Evolutionary conservation across 2,113 vertebrate species (phyloP).

Genomic region (Etheostoma cragini): DNA sequence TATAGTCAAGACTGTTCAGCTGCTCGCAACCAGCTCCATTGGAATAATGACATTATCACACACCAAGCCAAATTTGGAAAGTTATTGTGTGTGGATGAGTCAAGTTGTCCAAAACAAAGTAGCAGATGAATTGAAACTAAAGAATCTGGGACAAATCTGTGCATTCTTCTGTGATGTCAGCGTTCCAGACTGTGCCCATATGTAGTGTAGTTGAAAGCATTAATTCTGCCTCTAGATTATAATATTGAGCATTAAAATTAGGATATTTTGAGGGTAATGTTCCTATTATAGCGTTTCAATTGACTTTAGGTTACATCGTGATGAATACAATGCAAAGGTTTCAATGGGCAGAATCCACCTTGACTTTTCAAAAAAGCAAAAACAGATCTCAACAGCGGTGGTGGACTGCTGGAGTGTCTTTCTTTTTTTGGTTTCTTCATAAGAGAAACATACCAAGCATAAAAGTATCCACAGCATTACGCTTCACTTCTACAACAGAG

Average conservation of each 20-base stretch:
- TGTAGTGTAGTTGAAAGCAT: conserved; percentile 43
- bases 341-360: conserved; percentile 19
- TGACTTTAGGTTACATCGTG: conserved; percentile 23
- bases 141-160: conserved; percentile 62
- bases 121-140: conserved; percentile 62
- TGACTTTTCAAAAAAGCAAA: neutral
- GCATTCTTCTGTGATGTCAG: conserved; percentile 50
- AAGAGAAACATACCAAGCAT: conserved; percentile 34
- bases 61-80: conserved; percentile 67
- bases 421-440: conserved; percentile 12
- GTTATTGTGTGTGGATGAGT: conserved; percentile 67
- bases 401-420: conserved; percentile 6
- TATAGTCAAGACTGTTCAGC: conserved; percentile 59
- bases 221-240: conserved; percentile 24
- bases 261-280: conserved; percentile 1
- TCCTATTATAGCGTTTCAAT: conserved; percentile 21
- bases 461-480: conserved; percentile 50
- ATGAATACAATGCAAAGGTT: conserved; percentile 8
- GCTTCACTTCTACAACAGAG: conserved; percentile 23
- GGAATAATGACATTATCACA: conserved; percentile 70
- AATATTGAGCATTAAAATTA: conserved; percentile 50
- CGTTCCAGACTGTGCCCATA: conserved; percentile 59
- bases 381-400: conserved; percentile 5
- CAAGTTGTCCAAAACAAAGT: conserved; percentile 60
- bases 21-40: conserved; percentile 43